A percentile compares a stretch with the other conserved stretches of the same genome.
These are phyloP conservation scores for Monomorium pharaonis DNA, from an alignment of 1,140 invertebrate genomes.

Conservation along the genomic window DNA sequence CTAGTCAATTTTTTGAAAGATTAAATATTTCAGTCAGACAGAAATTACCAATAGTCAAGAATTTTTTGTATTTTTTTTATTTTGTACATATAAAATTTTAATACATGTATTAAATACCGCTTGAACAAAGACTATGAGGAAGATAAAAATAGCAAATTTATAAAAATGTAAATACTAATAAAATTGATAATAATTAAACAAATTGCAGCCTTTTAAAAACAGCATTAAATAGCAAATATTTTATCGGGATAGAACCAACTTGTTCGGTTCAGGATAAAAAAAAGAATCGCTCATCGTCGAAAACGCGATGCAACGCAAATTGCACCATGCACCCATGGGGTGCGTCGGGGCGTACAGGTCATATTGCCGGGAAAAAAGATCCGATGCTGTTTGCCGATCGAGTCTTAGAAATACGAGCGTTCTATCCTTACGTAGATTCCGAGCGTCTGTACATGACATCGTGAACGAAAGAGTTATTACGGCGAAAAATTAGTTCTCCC, in stretches of 20 bases:
- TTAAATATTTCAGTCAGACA: constrained; percentile 15
- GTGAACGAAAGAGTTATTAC: constrained; percentile 26
- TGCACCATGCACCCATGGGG: background rate
- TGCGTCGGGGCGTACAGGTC: background rate
- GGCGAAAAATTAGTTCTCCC: constrained; percentile 23
- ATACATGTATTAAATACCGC: background rate
- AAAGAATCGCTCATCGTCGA: background rate
- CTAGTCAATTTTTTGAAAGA: constrained; percentile 25
- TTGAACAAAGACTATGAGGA: background rate
- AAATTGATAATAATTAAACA: background rate
- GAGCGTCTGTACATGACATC: constrained; percentile 20
- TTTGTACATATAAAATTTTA: constrained; percentile 39
- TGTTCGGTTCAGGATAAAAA: background rate
- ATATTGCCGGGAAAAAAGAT: background rate
- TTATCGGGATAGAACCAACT: background rate
- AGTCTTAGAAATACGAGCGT: background rate
- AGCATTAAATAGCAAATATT: background rate
- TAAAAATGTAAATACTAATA: background rate
- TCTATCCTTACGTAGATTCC: background rate
- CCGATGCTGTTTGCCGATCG: background rate
- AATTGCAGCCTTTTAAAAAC: background rate
- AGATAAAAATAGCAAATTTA: background rate
- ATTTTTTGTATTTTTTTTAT: background rate
- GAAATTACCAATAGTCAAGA: background rate
- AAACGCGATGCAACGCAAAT: background rate